Evolutionary conservation across 2,888 invertebrate genomes (phyloP), one percentile per base, ranked within the genome.

Genomic region (Sthenelais limicola): DNA sequence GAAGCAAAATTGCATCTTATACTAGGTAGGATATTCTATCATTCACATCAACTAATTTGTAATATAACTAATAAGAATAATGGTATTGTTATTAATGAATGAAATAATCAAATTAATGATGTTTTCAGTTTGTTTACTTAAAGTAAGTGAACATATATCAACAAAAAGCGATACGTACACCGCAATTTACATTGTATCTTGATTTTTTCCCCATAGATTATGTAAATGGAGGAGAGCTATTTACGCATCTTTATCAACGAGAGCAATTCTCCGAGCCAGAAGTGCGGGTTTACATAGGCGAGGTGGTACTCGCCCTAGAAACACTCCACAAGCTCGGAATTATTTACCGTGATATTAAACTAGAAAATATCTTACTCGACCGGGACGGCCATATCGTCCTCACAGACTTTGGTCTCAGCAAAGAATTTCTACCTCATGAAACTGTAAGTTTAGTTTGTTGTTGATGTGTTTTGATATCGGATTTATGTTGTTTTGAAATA

Each of bases 321-420:
- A 95, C 95, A 88, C 90, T 98, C 79, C 98, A 98, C 89, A 94
- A 94, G 94, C 91, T 97, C 88, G 97, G 97, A 79, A 97, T 98
- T 76, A 97, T 98, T 85, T 98, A 98, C 90, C 92, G 98, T 74
- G 98, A 98, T 89, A 96, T 98, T 81, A 98, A 98, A 86, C 90
- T 98, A 80, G 98, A 98, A 89, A 98, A 98, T 89, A 97, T 98
- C 76, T 91, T 98, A 33, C 91, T 98, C 77, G 98, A 98, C 90
- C 92, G 93, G 18, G 92, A 94, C 77, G 98, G 98, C 3, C 98
- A 98, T 89, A 94, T 98, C 77, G 96, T 98, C 67, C 90, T 98
- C 73, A 98, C 98, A 0, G 98, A 98, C 90, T 98, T 98, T 89
- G 98, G 98, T 0, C 91, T 98, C 49, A 97, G 97, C 87, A 98